phyloP scores from a whole-genome alignment of 2,888 invertebrate species.

The Platypus cylindrus region DNA sequence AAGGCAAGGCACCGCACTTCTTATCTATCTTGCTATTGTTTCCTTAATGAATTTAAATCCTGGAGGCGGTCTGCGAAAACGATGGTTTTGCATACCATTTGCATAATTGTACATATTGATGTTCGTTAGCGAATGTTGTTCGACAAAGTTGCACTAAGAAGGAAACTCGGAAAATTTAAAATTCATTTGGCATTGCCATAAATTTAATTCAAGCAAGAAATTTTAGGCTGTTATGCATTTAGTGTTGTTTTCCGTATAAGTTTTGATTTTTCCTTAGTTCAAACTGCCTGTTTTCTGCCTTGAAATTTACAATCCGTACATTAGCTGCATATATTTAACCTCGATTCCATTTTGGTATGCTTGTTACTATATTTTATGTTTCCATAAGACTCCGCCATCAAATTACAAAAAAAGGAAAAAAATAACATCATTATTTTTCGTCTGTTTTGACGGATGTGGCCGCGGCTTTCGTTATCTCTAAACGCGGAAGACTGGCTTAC shows the following conservation, averaged over 20 bases:
- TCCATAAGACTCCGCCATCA: too few relatives aligned
- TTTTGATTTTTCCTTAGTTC: too few relatives aligned
- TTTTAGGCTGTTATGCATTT: slow-evolving; percentile 4
- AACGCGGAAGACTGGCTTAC: slow-evolving; percentile 11
- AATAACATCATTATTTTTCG: too few relatives aligned
- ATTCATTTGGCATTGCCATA: slow-evolving; percentile 25
- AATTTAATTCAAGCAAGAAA: slow-evolving; percentile 25
- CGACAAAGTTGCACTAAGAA: slow-evolving; percentile 16
- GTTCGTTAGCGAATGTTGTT: slow-evolving; percentile 36
- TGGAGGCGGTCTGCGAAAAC: slow-evolving; percentile 33
- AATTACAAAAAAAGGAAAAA: too few relatives aligned
- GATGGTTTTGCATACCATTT: slow-evolving; percentile 35
- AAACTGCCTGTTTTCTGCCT: too few relatives aligned
- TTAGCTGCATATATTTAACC: too few relatives aligned
- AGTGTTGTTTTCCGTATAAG: neutral
- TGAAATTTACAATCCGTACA: too few relatives aligned
- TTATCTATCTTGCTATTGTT: slow-evolving; percentile 35
- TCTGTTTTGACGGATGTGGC: slow-evolving; percentile 11
- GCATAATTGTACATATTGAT: slow-evolving; percentile 38
- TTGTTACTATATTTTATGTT: too few relatives aligned
- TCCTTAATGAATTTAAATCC: slow-evolving; percentile 35
- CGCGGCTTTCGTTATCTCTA: slow-evolving; percentile 11
- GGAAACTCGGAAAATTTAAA: slow-evolving; percentile 18
- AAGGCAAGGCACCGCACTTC: slow-evolving; percentile 23
- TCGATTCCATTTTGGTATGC: too few relatives aligned